Percentiles rank a stretch among this genome's conserved stretches.
Evolutionary conservation across 2,888 invertebrate genomes (phyloP).

Genomic region (Brachyptera putata): DNA sequence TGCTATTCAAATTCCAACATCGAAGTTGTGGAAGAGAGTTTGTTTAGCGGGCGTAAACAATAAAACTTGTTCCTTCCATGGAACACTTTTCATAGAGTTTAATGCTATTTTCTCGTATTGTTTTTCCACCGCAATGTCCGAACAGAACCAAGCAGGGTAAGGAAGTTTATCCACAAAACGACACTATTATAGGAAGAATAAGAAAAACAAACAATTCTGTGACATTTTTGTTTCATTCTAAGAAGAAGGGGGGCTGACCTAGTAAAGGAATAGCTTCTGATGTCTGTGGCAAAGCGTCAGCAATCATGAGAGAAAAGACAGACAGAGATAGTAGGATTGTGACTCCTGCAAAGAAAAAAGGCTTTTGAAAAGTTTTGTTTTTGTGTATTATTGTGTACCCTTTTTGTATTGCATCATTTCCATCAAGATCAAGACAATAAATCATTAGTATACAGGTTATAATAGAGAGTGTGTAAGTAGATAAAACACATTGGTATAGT

Average conservation of each 20-base stretch:
- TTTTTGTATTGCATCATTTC: slow-evolving; percentile 8
- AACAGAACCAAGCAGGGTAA: slow-evolving; percentile 24
- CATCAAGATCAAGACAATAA: too few species aligned
- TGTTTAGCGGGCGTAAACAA: slow-evolving; percentile 11
- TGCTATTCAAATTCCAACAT: not conserved
- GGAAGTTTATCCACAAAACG: slow-evolving; percentile 15
- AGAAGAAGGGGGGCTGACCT: slow-evolving; percentile 42
- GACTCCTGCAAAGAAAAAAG: slow-evolving; percentile 43
- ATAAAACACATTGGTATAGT: not conserved
- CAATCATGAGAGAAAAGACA: slow-evolving; percentile 52
- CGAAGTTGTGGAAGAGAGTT: not conserved
- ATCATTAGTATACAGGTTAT: not conserved
- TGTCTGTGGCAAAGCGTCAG: slow-evolving; percentile 53
- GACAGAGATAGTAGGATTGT: slow-evolving; percentile 51
- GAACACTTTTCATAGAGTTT: not conserved
- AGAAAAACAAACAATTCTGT: slow-evolving; percentile 27
- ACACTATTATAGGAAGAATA: slow-evolving; percentile 30
- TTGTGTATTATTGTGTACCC: slow-evolving; percentile 23
- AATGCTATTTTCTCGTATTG: not conserved
- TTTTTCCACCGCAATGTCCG: slow-evolving; percentile 10
- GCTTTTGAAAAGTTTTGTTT: slow-evolving; percentile 27
- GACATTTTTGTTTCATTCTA: slow-evolving; percentile 32
- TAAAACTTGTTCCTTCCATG: not conserved
- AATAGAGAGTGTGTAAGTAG: not conserved
- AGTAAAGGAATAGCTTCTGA: slow-evolving; percentile 55